Base-by-base conservation (phyloP, 2,888 invertebrate genomes). In the Cryptocephalus moraei region DNA sequence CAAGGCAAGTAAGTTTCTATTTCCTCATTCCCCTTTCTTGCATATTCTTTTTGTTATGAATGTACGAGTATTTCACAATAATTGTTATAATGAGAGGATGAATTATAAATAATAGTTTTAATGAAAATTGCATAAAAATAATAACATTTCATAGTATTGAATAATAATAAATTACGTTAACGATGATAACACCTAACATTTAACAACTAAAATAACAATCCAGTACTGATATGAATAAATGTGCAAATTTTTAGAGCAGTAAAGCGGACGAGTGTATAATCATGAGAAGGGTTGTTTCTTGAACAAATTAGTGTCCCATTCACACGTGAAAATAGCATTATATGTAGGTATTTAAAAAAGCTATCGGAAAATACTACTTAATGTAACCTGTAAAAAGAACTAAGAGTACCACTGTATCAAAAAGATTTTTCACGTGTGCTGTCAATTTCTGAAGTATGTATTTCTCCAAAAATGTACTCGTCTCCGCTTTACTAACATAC, bases 181-280 rank as follows among this genome's bases (percentile, higher is more conserved):
- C 43, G 44, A 34, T 33, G 13, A 42, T 50, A 62, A 60, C 60
- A 62, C 53, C 57, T 57, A 61, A 62, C 59, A 62, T 57, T 58
- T 49, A 60, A 60, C 53, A 56, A 56, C 53, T 51, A 52, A 60
- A 57, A 53, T 56, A 62, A 61, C 60, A 61, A 59, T 60, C 60
- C 58, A 58, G 52, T 48, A 52, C 56, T 63, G 62, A 64, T 64
- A 64, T 64, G 64, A 57, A 55, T 47, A 50, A 47, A 49, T 51
- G 53, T 52, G 50, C 45, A 47, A 51, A 50, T 44, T 45, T 49
- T 45, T 52, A n/a, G 11, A 22, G 22, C 22, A 22, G 22, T 22
- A 22, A 22, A 22, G 22, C 22, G 22, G 45, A 46, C 44, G 45
- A 48, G 45, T 39, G 38, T 39, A 14, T 41, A 36, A 10, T 39